These are phyloP conservation scores for Pituophis catenifer DNA, from an alignment of 2,113 vertebrate species.

Conservation along the genomic window DNA sequence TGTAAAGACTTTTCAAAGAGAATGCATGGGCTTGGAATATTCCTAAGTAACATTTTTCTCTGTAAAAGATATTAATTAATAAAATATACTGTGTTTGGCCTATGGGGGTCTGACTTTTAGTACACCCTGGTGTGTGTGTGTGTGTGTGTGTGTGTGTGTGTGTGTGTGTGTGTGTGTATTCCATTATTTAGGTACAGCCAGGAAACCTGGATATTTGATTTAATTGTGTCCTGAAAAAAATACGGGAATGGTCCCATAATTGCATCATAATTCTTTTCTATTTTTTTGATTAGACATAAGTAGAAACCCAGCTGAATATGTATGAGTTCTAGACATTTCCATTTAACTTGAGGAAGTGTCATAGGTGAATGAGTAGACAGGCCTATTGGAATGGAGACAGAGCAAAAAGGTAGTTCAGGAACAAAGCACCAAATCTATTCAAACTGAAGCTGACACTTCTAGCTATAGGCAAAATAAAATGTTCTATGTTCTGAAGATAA, in stretches of 20 bases:
- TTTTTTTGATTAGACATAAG: background rate
- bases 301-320: background rate
- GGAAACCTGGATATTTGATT: background rate
- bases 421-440: background rate
- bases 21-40: background rate
- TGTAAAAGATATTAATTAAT: background rate
- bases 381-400: background rate
- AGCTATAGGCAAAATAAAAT: background rate
- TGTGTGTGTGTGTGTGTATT: background rate
- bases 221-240: background rate
- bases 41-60: background rate
- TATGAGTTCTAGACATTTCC: background rate
- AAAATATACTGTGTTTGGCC: background rate
- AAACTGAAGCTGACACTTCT: background rate
- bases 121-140: background rate
- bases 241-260: background rate
- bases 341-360: background rate
- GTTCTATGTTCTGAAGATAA: background rate
- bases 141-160: background rate
- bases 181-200: background rate
- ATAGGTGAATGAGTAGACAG: background rate
- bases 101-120: background rate
- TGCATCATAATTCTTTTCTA: background rate
- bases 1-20: background rate
- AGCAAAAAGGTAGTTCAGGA: background rate